Base-by-base conservation (phyloP, 2,113 vertebrate genomes). In the Nibea albiflora region DNA sequence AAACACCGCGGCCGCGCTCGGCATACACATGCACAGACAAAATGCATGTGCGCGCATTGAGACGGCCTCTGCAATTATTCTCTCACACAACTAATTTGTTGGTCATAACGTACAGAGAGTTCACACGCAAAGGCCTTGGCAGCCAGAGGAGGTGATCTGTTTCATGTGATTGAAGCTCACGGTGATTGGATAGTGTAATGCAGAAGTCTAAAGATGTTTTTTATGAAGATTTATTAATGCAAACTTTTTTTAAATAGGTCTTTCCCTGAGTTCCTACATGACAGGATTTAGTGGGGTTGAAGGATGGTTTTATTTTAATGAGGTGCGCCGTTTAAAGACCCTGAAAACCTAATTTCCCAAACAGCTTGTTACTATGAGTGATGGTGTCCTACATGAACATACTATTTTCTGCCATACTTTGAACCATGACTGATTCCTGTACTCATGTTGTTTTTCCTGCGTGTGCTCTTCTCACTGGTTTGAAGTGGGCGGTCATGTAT, bases 1-100 rank as follows among this genome's bases (percentile, higher is more conserved):
- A 89, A 89, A 88, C 78, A 86, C 46, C 8, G 49, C 53, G 28
- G 58, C 72, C 28, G 75, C 26, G 14, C 35, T 56, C 54, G 0
- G 74, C 74, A 74, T 73, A 84, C 73, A 72, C 72, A 85, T 52
- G 53, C 20, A 39, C 24, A 46, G 12, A 26, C 39, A 28, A 4
- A 24, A 68, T 2, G 52, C 42, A 0, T 5, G 14, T n/a, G 26
- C 2, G 0, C 14, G 24, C 53, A 60, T 9, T 8, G 28, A 73
- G 73, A 31, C 35, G 1, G 19, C 46, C 52, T 65, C n/a, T 56
- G 35, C 7, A 39, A 8, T 60, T 50, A 26, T 67, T 54, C 57
- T 53, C n/a, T 62, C 17, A 11, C 22, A 11, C 22, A 3, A 49
- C 22, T 72, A 16, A 42, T 63, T 76, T 76, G 17, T 20, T 14